Percentiles rank a stretch among this genome's conserved stretches.
phyloP scores from a whole-genome alignment of 2,888 invertebrate genomes.

The Leucoma salicis region DNA sequence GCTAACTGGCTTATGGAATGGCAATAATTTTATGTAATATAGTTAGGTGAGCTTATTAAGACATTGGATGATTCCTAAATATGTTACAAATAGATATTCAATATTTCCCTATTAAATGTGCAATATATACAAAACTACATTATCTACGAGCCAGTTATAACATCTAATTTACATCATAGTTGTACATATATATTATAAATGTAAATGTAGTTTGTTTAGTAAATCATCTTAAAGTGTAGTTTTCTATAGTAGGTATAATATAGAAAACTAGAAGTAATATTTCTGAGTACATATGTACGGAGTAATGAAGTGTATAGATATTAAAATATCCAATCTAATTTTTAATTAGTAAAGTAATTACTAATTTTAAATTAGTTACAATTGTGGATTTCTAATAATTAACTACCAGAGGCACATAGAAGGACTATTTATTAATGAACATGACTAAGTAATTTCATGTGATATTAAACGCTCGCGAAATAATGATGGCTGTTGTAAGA shows the following conservation, averaged over 20 bases:
- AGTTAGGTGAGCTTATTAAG: constrained; percentile 12
- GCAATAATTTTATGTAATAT: constrained; percentile 22
- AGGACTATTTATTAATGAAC: constrained; percentile 33
- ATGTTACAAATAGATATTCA: constrained; percentile 25
- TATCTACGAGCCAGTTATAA: constrained; percentile 46
- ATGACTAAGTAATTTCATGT: constrained; percentile 43
- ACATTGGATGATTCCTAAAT: constrained; percentile 13
- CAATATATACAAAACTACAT: constrained; percentile 34
- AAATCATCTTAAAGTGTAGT: constrained; percentile 45
- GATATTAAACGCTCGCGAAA: constrained; percentile 22
- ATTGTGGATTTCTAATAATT: constrained; percentile 31
- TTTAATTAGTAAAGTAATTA: constrained; percentile 48
- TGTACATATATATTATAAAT: constrained; percentile 63
- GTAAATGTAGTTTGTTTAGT: constrained; percentile 48
- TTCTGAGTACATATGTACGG: constrained; percentile 25
- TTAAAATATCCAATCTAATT: constrained; percentile 38
- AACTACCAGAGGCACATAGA: constrained; percentile 34
- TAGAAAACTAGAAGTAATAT: constrained; percentile 13
- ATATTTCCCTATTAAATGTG: constrained; percentile 28
- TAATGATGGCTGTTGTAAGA: constrained; percentile 28
- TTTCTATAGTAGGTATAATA: constrained; percentile 34
- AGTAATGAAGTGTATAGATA: constrained; percentile 23
- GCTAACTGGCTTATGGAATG: constrained; percentile 40
- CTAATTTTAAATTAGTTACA: constrained; percentile 49
- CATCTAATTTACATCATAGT: constrained; percentile 34